Conservation (phyloP, 2,113 vertebrate species). For the Lasiurus cinereus region DNA sequence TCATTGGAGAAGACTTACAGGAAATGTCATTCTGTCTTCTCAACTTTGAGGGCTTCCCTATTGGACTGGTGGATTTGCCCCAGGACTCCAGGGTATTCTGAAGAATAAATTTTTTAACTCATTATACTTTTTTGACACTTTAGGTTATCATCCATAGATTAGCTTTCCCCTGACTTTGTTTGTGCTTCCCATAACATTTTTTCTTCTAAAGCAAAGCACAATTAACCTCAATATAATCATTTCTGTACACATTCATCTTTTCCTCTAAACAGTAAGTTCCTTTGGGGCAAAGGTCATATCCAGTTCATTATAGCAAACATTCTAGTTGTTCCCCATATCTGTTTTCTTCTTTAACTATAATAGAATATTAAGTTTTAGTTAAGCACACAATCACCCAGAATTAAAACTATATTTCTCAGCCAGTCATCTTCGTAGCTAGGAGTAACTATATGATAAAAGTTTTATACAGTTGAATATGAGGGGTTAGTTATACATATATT, state of each 20-base stretch:
- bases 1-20: fast-evolving
- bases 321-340: background rate
- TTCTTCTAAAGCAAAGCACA: background rate
- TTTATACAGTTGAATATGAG: background rate
- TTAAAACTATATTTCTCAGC: slow-evolving; percentile 3
- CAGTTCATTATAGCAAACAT: slow-evolving; percentile 12
- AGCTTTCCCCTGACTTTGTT: background rate
- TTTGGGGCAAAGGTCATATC: slow-evolving; percentile 3
- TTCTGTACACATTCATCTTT: background rate
- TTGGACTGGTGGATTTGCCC: background rate
- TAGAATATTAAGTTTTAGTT: slow-evolving; percentile 26
- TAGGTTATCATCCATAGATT: background rate
- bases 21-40: background rate
- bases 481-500: background rate
- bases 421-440: background rate
- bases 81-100: background rate
- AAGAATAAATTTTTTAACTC: background rate
- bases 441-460: background rate
- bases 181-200: background rate
- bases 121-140: background rate
- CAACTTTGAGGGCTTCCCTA: background rate
- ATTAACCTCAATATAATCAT: slow-evolving; percentile 17
- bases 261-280: background rate
- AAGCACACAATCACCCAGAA: background rate
- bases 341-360: slow-evolving; percentile 22